These are phyloP conservation scores for Cliona cf. orientalis DNA, from an alignment of 37 sponge, comb jelly and placozoan genomes.

Conservation along the genomic window DNA sequence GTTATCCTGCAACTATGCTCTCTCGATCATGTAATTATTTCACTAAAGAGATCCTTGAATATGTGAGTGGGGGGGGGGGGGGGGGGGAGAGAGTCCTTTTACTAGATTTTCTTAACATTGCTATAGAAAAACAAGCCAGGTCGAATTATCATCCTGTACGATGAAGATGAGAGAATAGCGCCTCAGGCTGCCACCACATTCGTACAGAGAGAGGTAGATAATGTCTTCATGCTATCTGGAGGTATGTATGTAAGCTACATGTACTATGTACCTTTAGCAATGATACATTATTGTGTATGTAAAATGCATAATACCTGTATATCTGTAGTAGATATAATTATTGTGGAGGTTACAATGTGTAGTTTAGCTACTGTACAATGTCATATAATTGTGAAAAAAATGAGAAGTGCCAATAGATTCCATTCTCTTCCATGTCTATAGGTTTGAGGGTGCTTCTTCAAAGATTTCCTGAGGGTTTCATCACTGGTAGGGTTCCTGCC, in stretches of 20 bases:
- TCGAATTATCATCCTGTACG: constrained; percentile 94
- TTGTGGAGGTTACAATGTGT: too few species aligned
- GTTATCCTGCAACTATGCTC: constrained; percentile 89
- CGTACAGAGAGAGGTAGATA: constrained; percentile 94
- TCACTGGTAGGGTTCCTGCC: constrained; percentile 77
- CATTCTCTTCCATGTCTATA: constrained; percentile 10
- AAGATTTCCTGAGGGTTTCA: constrained; percentile 86
- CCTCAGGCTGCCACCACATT: constrained; percentile 89
- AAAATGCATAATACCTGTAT: too few species aligned
- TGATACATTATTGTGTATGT: too few species aligned
- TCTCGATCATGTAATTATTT: constrained; percentile 95
- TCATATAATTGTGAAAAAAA: not conserved
- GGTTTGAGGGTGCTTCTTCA: constrained; percentile 88
- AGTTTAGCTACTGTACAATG: too few species aligned
- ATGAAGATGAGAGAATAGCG: constrained; percentile 97
- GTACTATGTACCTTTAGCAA: too few species aligned
- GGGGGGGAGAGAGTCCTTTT: too few species aligned
- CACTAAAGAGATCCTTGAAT: constrained; percentile 90
- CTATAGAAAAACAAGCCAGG: constrained; percentile 94
- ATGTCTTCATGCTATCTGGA: constrained; percentile 97
- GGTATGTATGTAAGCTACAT: constrained; percentile 52
- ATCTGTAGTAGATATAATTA: too few species aligned
- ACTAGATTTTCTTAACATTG: too few species aligned
- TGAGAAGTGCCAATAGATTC: too few species aligned
- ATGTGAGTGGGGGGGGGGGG: too few species aligned